These are phyloP conservation scores for Oriolus oriolus DNA, from an alignment of 2,113 vertebrate species.

Conservation along the genomic window DNA sequence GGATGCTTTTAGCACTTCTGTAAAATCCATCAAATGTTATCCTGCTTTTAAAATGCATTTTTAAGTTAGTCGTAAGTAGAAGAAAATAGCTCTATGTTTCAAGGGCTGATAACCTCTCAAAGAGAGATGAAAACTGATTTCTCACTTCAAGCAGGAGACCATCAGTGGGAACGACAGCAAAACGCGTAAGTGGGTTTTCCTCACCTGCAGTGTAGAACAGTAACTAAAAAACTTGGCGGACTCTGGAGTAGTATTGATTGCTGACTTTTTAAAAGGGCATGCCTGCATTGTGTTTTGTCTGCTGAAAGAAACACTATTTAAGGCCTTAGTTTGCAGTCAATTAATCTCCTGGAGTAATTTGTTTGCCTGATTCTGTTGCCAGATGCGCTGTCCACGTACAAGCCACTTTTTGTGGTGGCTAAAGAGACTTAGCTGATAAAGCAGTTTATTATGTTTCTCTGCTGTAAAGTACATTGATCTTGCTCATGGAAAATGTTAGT, in stretches of 20 bases:
- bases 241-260: not conserved
- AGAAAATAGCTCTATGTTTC: not conserved
- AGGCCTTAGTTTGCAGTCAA: slow-evolving; percentile 10
- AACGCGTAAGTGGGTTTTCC: not conserved
- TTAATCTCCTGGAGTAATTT: slow-evolving; percentile 54
- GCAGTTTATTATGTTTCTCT: slow-evolving; percentile 53
- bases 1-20: not conserved
- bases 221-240: not conserved
- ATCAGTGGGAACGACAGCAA: not conserved
- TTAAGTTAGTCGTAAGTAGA: not conserved
- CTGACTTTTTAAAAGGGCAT: not conserved
- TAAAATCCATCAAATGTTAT: not conserved
- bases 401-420: slow-evolving; percentile 36
- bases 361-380: slow-evolving; percentile 43
- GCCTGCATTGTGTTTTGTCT: not conserved
- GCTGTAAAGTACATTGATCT: slow-evolving; percentile 32
- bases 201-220: not conserved
- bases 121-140: not conserved
- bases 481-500: slow-evolving; percentile 47
- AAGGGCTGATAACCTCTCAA: not conserved
- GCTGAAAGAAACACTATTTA: not conserved
- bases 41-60: not conserved
- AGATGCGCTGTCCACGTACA: not conserved
- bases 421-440: slow-evolving; percentile 38
- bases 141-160: not conserved